Evolutionary conservation across 2,113 vertebrate species (phyloP), one percentile per base, ranked within the genome.

Genomic region (Hypocryptadius cinnamomeus): DNA sequence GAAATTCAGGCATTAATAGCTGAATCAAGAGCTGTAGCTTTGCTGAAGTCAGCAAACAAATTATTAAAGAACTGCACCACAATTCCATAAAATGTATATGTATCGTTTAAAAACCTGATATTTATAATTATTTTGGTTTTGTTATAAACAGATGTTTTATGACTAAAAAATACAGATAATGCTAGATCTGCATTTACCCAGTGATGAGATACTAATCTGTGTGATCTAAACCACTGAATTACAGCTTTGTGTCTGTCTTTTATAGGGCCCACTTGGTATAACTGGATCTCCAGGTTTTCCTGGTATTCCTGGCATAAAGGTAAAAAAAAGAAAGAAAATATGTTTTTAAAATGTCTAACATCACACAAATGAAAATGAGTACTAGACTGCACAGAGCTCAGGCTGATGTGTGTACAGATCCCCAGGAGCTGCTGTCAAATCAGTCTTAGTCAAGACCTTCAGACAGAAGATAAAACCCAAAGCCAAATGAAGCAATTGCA

Each of bases 241-340:
- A 69, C 8, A 50, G 40, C 8, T 87, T 92, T 83, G 8, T 81
- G 4, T 94, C 71, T 94, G 28, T 95, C 61, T 96, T 85, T 87
- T 85, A 13, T 40, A 99, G 99, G 99, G 99, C 89, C 99, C 99
- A 15, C 97, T 99, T 89, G 99, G 99, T 80, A 97, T 99, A 83
- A 97, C 95, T 87, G 99, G 99, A 27, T 97, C 99, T 15, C 40
- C 99, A 64, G 99, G 99, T 69, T 99, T 99, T 97, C 99, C 99
- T 81, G 99, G 99, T 96, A 86, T 92, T 71, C 99, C 99, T 93
- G 99, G 99, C 79, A 94, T 98, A 95, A 99, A 99, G 98, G 99
- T 98, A 97, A 97, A 96, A 68, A 57, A 33, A 8, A 13, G 63
- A 50, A 44, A 12, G 24, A 68, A 64, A 64, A 2, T 54, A 9